A percentile compares a stretch with the other conserved stretches of the same genome.
Evolutionary conservation across 2,113 vertebrate genomes (phyloP).

Genomic region (Xiphophorus hellerii): DNA sequence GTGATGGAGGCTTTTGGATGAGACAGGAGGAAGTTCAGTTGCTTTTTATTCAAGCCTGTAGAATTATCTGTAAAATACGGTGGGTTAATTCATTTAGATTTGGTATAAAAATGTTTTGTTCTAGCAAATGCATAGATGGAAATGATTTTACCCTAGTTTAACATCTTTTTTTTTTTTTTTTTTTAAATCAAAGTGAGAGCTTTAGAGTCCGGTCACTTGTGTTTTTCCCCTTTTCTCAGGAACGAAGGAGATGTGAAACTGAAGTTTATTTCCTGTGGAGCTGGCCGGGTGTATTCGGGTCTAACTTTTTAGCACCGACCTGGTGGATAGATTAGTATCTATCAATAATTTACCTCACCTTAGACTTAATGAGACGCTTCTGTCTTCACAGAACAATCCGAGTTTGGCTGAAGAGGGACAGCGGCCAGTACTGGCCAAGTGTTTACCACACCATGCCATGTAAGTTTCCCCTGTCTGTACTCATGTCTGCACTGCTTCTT

Average conservation of each 20-base stretch:
- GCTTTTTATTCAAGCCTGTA: no score
- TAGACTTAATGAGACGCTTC: neutral
- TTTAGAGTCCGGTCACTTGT: neutral
- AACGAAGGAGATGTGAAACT: neutral
- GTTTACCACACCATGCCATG: slow-evolving; percentile 92
- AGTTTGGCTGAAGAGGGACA: slow-evolving; percentile 98
- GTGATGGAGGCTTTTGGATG: no score
- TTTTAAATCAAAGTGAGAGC: neutral
- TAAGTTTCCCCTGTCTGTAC: slow-evolving; percentile 72
- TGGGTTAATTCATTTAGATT: no score
- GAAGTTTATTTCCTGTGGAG: neutral
- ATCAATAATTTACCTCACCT: neutral
- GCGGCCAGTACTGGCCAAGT: slow-evolving; percentile 98
- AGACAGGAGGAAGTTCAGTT: no score
- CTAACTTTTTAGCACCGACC: neutral
- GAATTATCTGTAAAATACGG: no score
- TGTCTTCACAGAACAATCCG: slow-evolving; percentile 87
- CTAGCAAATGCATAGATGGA: no score
- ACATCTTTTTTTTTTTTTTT: no score
- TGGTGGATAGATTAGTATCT: neutral
- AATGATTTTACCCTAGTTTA: no score
- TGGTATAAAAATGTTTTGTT: no score
- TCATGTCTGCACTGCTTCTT: neutral
- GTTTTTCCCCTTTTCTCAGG: neutral
- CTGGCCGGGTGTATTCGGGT: neutral